Evolutionary conservation across 2,113 vertebrate species (phyloP), one percentile per base, ranked within the genome.

Genomic region (Apteryx mantelli): DNA sequence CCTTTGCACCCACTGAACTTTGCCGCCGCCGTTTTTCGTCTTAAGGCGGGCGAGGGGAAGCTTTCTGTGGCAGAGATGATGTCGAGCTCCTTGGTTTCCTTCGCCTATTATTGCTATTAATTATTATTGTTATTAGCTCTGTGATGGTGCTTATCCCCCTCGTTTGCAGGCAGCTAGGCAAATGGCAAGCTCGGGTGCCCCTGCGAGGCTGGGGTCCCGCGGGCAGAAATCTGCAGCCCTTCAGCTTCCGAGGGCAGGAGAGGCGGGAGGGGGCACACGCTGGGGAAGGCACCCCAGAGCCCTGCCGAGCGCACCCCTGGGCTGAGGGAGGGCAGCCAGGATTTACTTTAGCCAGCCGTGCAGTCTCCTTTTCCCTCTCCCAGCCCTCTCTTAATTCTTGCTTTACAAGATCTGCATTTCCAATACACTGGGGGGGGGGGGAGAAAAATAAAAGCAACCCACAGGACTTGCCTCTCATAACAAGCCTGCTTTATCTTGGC

Each of bases 381-480:
- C 81, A 76, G 34, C 64, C 18, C 56, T 44, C 78, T 93, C 89
- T 92, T 80, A 70, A 80, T 91, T 94, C 85, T 89, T 55, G 71
- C 82, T 91, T 89, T 87, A 84, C 82, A 81, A 89, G 79, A 53
- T 64, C 89, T 95, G 96, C 95, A 92, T 97, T 95, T 96, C 74
- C 93, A 95, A 64, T 84, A 90, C 82, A 85, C 74, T 53, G 76
- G 48, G 69, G 73, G 89, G 87, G 96, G 95, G 76, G 52, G 70
- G 73, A 87, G 87, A 95, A 92, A 94, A 96, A 97, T 89, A 93
- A 90, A 95, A 96, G 88, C 85, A 81, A 66, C 89, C 76, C 89
- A 77, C 91, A 92, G 74, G 86, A 86, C 91, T 95, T 87, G 96
- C 75, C 84, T 95, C 95, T 95, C 82, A 82, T 70, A 93, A 95